A percentile compares a stretch with the other conserved stretches of the same genome.
phyloP scores from a whole-genome alignment of 2,888 invertebrate species.

The Tipula vernalis region DNA sequence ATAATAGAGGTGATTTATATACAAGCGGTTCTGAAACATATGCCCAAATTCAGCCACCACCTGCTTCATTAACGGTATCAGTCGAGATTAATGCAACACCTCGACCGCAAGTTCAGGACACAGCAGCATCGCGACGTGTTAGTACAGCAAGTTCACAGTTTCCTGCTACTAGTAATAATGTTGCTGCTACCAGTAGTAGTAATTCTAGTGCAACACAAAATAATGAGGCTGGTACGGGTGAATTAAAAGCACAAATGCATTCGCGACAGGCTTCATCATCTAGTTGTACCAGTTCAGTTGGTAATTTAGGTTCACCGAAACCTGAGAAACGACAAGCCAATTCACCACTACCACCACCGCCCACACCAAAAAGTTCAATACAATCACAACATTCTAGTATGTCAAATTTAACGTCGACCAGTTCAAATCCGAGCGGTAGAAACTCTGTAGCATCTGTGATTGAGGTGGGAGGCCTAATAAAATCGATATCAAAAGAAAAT shows the following conservation, averaged over 20 bases:
- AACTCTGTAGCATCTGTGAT: conserved; percentile 35
- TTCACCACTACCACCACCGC: conserved; percentile 77
- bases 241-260: conserved; percentile 46
- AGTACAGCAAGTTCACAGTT: background rate
- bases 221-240: conserved; percentile 38
- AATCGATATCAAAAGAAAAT: conserved; percentile 27
- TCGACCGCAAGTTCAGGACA: background rate
- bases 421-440: conserved; percentile 23
- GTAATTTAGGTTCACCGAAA: conserved; percentile 73
- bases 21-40: conserved; percentile 76
- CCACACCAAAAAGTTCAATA: conserved; percentile 45
- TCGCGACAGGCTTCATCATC: conserved; percentile 61
- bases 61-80: conserved; percentile 32
- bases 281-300: conserved; percentile 53
- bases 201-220: background rate
- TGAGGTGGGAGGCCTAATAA: conserved; percentile 20
- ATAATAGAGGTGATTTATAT: conserved; percentile 46
- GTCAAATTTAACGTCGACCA: conserved; percentile 29
- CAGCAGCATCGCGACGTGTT: background rate
- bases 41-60: conserved; percentile 64
- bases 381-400: conserved; percentile 23
- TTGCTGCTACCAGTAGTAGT: conserved; percentile 26
- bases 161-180: conserved; percentile 27
- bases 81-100: conserved; percentile 31
- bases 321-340: conserved; percentile 84